Evolutionary conservation across 2,888 invertebrate species (phyloP).

Genomic region (Cancer borealis): DNA sequence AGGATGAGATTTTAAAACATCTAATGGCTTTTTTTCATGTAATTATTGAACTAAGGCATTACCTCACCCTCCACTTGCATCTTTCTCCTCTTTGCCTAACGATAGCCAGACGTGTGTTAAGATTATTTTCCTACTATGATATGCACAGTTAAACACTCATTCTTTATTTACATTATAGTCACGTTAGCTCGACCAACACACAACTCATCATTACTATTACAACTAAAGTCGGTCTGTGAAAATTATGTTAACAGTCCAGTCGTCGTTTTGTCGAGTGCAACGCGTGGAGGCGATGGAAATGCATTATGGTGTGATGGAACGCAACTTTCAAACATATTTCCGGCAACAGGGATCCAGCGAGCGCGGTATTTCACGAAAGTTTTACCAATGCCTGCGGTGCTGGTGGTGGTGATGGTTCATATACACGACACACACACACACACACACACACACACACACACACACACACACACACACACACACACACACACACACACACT

Average conservation of each 20-base stretch:
- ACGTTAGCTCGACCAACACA: not conserved
- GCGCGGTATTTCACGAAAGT: not conserved
- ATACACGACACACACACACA: too few species aligned
- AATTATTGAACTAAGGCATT: too few species aligned
- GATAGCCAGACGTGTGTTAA: too few species aligned
- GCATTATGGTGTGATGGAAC: not conserved
- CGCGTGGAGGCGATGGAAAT: not conserved
- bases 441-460: too few species aligned
- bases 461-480: too few species aligned
- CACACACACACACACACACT: too few species aligned
- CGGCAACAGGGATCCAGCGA: not conserved
- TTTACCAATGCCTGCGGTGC: not conserved
- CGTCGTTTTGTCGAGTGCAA: not conserved
- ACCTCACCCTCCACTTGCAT: too few species aligned
- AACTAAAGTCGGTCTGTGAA: not conserved
- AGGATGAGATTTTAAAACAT: too few species aligned
- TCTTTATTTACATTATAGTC: not conserved
- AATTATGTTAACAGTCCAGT: not conserved
- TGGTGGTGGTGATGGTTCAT: not conserved
- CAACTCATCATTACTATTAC: not conserved
- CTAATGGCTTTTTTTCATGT: too few species aligned
- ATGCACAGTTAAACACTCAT: too few species aligned
- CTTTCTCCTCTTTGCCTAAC: too few species aligned
- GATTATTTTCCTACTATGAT: too few species aligned
- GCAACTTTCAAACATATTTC: conserved; percentile 11